Percentiles rank a stretch among this genome's conserved stretches.
Evolutionary conservation across 2,888 invertebrate genomes (phyloP).

Genomic region (Phyllotreta cruciferae): DNA sequence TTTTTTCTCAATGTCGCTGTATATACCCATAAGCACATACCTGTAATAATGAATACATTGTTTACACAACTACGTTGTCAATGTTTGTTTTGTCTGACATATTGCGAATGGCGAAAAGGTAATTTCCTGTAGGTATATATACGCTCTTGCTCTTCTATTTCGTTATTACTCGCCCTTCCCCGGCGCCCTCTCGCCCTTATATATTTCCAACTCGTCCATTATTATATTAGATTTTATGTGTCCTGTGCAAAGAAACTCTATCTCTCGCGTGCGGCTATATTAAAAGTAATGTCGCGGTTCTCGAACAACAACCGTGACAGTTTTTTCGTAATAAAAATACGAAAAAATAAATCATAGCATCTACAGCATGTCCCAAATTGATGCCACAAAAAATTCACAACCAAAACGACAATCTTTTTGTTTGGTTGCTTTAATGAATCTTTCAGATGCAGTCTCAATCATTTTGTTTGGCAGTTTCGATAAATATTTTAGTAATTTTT

Average conservation of each 20-base stretch:
- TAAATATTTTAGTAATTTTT: too few species aligned
- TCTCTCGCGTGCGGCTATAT: background rate
- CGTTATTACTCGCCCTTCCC: constrained; percentile 42
- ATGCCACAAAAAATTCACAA: too few species aligned
- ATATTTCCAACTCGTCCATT: constrained; percentile 27
- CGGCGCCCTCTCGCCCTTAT: constrained; percentile 10
- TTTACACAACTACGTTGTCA: constrained; percentile 57
- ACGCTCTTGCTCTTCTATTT: constrained; percentile 33
- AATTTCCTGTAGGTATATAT: constrained; percentile 54
- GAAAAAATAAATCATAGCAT: too few species aligned
- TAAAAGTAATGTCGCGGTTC: background rate
- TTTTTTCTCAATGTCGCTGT: constrained; percentile 16
- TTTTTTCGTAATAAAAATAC: background rate
- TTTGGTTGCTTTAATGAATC: too few species aligned
- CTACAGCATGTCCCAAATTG: too few species aligned
- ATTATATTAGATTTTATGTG: constrained; percentile 35
- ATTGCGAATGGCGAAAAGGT: constrained; percentile 60
- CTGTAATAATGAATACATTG: constrained; percentile 55
- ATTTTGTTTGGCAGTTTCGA: too few species aligned
- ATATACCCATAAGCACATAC: constrained; percentile 38
- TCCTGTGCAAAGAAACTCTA: constrained; percentile 23
- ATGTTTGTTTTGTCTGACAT: constrained; percentile 60
- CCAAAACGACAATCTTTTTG: too few species aligned
- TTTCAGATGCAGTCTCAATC: too few species aligned
- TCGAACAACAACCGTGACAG: background rate